Evolutionary conservation across 1,140 invertebrate species (phyloP).

Genomic region (Antheraea mylitta): DNA sequence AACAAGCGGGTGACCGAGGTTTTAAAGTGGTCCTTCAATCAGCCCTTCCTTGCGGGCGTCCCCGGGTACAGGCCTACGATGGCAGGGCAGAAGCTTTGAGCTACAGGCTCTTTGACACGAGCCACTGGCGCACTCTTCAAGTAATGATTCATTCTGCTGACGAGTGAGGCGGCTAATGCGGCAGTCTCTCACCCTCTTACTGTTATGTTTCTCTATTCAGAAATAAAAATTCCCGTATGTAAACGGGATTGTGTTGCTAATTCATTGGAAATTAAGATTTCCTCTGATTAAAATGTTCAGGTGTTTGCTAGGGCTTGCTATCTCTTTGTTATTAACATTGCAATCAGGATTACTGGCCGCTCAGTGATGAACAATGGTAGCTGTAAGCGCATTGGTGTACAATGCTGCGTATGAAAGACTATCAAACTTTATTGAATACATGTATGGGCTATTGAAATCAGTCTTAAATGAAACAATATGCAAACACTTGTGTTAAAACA

Average conservation of each 20-base stretch:
- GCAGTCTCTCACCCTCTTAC: constrained; percentile 20
- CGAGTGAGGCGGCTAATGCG: constrained; percentile 74
- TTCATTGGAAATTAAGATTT: no score
- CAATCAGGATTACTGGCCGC: constrained; percentile 17
- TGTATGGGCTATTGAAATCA: no score
- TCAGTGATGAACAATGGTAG: not conserved
- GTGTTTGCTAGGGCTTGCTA: not conserved
- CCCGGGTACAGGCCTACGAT: constrained; percentile 32
- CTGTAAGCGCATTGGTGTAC: no score
- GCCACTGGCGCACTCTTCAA: constrained; percentile 76
- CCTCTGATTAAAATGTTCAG: no score
- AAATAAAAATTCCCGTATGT: not conserved
- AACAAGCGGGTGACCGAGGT: constrained; percentile 74
- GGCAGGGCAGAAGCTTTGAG: constrained; percentile 63
- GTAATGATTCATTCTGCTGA: constrained; percentile 78
- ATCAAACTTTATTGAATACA: no score
- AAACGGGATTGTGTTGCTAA: not conserved
- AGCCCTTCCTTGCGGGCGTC: constrained; percentile 67
- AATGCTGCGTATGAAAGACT: no score
- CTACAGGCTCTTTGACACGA: constrained; percentile 76
- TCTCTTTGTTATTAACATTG: constrained; percentile 2
- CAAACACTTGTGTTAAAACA: no score
- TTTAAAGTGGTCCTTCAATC: constrained; percentile 77
- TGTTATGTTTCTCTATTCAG: not conserved
- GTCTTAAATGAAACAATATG: no score